Conservation (phyloP, 1,140 invertebrate genomes). For the Lysiphlebus fabarum region DNA sequence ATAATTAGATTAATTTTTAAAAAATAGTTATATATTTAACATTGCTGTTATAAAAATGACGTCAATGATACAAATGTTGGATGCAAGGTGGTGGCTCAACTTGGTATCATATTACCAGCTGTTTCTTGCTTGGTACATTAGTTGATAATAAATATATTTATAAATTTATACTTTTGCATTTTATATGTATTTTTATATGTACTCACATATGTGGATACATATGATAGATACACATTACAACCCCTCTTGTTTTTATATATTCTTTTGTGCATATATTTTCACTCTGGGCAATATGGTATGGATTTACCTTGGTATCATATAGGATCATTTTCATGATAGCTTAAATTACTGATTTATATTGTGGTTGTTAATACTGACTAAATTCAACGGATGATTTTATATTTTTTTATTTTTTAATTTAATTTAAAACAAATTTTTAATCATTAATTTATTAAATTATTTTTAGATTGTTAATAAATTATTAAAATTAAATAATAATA, state of each 20-base stretch:
- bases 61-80: conserved; percentile 32
- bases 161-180: too few relatives aligned
- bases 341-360: conserved; percentile 42
- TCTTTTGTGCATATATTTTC: conserved; percentile 34
- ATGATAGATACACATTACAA: conserved; percentile 18
- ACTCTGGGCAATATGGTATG: conserved; percentile 28
- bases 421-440: too few relatives aligned
- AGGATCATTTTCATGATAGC: conserved; percentile 39
- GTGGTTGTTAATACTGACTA: conserved; percentile 35
- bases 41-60: conserved; percentile 29
- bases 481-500: too few relatives aligned
- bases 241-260: not conserved
- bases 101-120: conserved; percentile 31
- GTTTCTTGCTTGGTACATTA: too few relatives aligned
- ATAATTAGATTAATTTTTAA: too few relatives aligned
- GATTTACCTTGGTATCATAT: conserved; percentile 15
- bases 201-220: conserved; percentile 27
- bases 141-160: too few relatives aligned
- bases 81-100: conserved; percentile 34
- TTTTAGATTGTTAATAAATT: too few relatives aligned
- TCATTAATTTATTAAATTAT: too few relatives aligned
- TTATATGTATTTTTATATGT: too few relatives aligned
- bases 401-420: too few relatives aligned
- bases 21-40: conserved; percentile 31
- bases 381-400: conserved; percentile 27